Evolutionary conservation across 2,113 vertebrate genomes (phyloP).

Genomic region (Odobenus rosmarus): DNA sequence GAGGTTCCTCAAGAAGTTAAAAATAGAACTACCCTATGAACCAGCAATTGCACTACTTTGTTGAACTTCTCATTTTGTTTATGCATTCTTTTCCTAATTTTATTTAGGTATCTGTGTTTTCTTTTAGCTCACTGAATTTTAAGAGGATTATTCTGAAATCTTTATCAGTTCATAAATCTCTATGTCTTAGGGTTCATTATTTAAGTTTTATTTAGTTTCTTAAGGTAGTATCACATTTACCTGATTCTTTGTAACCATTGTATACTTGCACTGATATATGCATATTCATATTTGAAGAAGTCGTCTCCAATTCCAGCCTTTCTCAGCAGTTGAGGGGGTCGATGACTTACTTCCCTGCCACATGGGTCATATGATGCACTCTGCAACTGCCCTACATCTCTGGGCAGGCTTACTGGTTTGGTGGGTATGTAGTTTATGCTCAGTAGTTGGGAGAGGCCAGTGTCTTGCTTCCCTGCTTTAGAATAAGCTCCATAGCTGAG

Average conservation of each 20-base stretch:
- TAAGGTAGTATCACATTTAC: not conserved
- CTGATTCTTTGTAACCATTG: not conserved
- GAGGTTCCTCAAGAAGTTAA: no score
- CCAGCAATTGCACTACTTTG: not conserved
- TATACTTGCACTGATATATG: not conserved
- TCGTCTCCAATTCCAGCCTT: not conserved
- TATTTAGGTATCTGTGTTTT: not conserved
- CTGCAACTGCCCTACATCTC: not conserved
- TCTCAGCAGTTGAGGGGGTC: not conserved
- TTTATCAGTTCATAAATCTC: not conserved
- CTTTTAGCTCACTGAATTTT: not conserved
- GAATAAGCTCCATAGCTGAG: not conserved
- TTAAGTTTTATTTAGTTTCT: not conserved
- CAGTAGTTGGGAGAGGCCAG: not conserved
- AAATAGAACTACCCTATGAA: no score
- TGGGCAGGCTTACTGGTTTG: not conserved
- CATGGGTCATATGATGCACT: not conserved
- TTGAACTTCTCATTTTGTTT: not conserved
- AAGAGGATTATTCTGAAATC: not conserved
- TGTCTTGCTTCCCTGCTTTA: not conserved
- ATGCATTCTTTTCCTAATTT: not conserved
- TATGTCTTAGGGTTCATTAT: not conserved
- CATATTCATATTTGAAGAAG: not conserved
- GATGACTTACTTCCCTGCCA: not conserved
- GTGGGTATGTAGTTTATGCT: not conserved